A percentile compares a stretch with the other conserved stretches of the same genome.
These are phyloP conservation scores for Manacus vitellinus DNA, from an alignment of 2,113 vertebrate species.

Conservation along the genomic window DNA sequence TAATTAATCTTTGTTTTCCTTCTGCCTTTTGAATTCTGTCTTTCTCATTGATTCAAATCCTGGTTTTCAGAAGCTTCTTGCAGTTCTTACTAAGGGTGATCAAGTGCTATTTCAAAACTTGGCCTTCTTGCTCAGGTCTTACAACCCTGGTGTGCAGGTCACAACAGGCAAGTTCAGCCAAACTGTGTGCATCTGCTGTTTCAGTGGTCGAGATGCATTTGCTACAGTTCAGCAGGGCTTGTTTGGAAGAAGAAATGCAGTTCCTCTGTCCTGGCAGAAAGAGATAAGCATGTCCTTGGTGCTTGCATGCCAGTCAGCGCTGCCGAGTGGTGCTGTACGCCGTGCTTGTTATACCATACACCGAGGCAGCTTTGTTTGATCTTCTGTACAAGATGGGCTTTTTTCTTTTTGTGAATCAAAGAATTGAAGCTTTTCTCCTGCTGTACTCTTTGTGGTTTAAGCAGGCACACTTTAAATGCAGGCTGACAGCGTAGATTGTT, in stretches of 20 bases:
- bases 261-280: background rate
- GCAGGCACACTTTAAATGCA: background rate
- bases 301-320: rapidly evolving
- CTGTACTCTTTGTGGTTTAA: background rate
- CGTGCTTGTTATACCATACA: background rate
- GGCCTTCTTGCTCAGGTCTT: background rate
- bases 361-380: background rate
- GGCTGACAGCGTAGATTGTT: background rate
- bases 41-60: background rate
- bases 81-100: background rate
- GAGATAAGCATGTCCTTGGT: background rate
- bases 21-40: background rate
- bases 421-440: background rate
- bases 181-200: background rate
- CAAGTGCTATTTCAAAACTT: background rate
- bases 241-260: background rate
- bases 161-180: background rate
- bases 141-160: background rate
- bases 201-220: background rate
- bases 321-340: background rate
- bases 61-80: background rate
- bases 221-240: background rate
- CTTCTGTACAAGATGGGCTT: background rate
- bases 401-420: background rate
- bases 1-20: background rate